These are phyloP conservation scores for Enteromius fasciolatus DNA, from an alignment of 2,797 vertebrate genomes.

Conservation along the genomic window DNA sequence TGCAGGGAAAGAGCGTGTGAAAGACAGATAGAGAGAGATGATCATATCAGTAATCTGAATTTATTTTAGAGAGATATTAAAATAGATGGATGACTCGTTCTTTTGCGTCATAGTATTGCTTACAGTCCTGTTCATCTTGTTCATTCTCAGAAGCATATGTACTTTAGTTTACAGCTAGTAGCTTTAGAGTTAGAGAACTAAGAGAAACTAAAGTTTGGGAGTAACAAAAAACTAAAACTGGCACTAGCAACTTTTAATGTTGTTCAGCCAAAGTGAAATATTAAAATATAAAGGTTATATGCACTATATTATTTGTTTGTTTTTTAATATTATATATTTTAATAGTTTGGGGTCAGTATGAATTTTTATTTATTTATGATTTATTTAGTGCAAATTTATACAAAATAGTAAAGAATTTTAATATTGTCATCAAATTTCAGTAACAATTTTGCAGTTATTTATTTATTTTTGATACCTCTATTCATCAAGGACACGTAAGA, in stretches of 20 bases:
- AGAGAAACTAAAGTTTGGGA: background rate
- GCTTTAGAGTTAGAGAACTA: background rate
- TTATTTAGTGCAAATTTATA: no score
- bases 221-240: background rate
- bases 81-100: slow-evolving; percentile 20
- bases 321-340: no score
- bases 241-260: background rate
- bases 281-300: background rate
- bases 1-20: slow-evolving; percentile 16
- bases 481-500: background rate
- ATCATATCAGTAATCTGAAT: slow-evolving; percentile 9
- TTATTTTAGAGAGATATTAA: slow-evolving; percentile 37
- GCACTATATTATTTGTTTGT: no score
- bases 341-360: background rate
- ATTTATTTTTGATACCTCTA: background rate
- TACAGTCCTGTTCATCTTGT: slow-evolving; percentile 13
- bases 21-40: slow-evolving; percentile 15
- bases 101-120: slow-evolving; percentile 30
- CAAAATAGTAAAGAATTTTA: no score
- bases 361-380: background rate
- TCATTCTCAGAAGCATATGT: slow-evolving; percentile 13
- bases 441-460: background rate
- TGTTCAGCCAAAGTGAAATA: background rate
- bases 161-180: background rate
- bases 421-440: no score